Evolutionary conservation across 1,140 invertebrate species (phyloP).

Genomic region (Matsumurasca onukii): DNA sequence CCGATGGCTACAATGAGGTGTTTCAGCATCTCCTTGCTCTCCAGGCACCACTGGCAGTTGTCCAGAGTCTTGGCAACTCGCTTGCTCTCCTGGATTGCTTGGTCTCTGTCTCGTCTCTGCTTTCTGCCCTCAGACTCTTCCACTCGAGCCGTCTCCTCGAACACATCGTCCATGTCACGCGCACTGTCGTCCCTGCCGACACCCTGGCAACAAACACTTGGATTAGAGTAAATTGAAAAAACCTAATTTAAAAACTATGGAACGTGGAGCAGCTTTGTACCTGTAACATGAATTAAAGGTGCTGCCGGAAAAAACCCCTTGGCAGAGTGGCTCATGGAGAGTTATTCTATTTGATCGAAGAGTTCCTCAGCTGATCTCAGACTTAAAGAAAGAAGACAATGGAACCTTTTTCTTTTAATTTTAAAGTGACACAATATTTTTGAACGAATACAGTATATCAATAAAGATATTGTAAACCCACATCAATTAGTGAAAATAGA

Average conservation of each 20-base stretch:
- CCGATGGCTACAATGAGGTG: constrained; percentile 85
- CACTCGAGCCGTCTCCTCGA: constrained; percentile 69
- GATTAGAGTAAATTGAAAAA: not conserved
- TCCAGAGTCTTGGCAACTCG: constrained; percentile 69
- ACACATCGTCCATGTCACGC: constrained; percentile 83
- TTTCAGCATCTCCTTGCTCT: constrained; percentile 76
- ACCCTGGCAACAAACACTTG: constrained; percentile 46
- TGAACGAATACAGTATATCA: no score
- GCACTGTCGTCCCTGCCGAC: constrained; percentile 67
- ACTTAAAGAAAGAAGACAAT: no score
- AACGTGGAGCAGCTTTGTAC: not conserved
- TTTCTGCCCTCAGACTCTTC: constrained; percentile 61
- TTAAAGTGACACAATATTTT: no score
- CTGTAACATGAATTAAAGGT: not conserved
- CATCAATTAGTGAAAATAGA: no score
- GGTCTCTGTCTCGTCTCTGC: constrained; percentile 61
- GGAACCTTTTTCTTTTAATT: no score
- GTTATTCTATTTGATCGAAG: no score
- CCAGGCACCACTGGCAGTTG: constrained; percentile 80
- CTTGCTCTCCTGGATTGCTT: constrained; percentile 73
- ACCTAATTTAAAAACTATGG: constrained; percentile 10
- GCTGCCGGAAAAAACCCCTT: no score
- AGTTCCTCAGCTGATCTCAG: no score
- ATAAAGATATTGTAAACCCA: no score
- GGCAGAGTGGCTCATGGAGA: no score